Base-by-base conservation (phyloP, 2,888 invertebrate species). In the Stenchaetothrips biformis region DNA sequence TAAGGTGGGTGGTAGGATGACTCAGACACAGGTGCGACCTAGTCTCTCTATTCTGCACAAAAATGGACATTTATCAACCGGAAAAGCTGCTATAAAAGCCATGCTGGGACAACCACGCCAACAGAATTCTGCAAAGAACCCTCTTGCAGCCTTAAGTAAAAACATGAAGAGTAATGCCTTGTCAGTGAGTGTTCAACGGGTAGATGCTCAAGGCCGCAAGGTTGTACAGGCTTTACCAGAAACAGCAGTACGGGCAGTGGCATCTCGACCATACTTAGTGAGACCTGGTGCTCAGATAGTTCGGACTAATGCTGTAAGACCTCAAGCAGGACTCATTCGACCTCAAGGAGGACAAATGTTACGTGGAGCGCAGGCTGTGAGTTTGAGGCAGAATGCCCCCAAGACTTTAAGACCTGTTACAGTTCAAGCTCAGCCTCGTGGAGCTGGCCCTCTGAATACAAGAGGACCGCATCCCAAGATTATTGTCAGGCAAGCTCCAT, bases 1-100 rank as follows among this genome's bases (percentile, higher is more conserved):
- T 21, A 74, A 74, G 67, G 67, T 74, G 67, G 67, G 67, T 74
- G 67, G 67, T 74, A 74, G 67, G 67, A 74, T 74, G 11, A 74
- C 25, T 25, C 25, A 21, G 25, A 25, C 67, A 74, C 67, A 74
- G 67, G 67, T 74, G 67, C 67, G 67, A 21, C 67, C 67, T 11
- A 74, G 67, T 25, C 21, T 74, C 67, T 74, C 67, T 8, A 74
- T 74, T 25, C 25, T 74, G 7, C 67, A 74, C 11, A 74, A 74
- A 25, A 74, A 25, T 25, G 67, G 67, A 74, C 25, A 21, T 21
- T 25, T 74, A 25, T 25, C 67, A 7, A 74, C 11, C 7, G 67
- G 67, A 25, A 21, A 25, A 74, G 67, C 67, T 25, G 67, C 67
- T 25, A 74, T 74, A 7, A 74, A 21, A 74, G 67, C 67, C 25